phyloP scores from a whole-genome alignment of 2,797 vertebrate genomes.

The Chelon auratus region DNA sequence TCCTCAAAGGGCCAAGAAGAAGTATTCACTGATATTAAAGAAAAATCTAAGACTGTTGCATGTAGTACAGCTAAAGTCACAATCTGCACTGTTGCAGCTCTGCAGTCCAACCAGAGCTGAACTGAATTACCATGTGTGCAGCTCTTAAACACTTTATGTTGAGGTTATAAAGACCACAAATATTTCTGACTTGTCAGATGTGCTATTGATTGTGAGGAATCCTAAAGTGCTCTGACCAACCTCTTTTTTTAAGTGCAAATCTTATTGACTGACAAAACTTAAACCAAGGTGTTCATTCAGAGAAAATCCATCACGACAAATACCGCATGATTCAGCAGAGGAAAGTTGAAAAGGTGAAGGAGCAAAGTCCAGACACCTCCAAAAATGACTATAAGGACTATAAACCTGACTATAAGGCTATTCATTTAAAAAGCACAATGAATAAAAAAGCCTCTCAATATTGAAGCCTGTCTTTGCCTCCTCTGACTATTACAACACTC shows the following conservation, averaged over 20 bases:
- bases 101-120: not conserved
- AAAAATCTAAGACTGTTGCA: not conserved
- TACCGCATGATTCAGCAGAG: not conserved
- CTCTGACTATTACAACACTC: too few species aligned
- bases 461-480: too few species aligned
- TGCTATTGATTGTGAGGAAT: not conserved
- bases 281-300: slow-evolving; percentile 1
- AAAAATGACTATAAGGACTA: too few species aligned
- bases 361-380: slow-evolving; percentile 7
- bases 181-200: not conserved
- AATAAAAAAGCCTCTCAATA: too few species aligned
- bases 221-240: not conserved
- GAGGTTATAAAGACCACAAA: not conserved
- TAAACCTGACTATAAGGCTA: not conserved
- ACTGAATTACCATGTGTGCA: not conserved
- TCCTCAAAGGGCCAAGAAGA: not conserved
- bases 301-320: slow-evolving; percentile 32
- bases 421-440: too few species aligned
- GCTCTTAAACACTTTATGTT: not conserved
- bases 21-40: not conserved
- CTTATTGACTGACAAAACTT: not conserved
- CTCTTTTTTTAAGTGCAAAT: not conserved
- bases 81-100: not conserved
- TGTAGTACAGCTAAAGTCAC: not conserved
- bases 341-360: slow-evolving; percentile 37